These are phyloP conservation scores for Neotoxoptera formosana DNA, from an alignment of 1,140 invertebrate genomes.

Conservation along the genomic window DNA sequence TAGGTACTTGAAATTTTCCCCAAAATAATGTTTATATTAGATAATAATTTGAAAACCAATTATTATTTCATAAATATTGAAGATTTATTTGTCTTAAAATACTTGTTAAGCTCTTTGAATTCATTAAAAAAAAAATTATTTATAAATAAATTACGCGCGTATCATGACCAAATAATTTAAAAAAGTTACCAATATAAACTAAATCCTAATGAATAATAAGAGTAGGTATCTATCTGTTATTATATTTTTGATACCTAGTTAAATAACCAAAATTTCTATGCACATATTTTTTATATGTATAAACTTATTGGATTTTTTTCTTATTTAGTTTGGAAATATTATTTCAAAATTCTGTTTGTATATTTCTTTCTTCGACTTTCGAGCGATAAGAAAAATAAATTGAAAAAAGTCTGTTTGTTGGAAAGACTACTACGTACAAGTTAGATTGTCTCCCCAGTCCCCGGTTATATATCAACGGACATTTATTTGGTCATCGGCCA, in stretches of 20 bases:
- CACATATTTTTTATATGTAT: neutral
- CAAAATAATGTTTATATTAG: no score
- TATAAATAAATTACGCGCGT: neutral
- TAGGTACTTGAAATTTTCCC: no score
- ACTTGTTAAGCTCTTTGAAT: no score
- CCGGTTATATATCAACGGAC: constrained; percentile 16
- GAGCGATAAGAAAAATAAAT: constrained; percentile 45
- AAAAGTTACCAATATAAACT: neutral
- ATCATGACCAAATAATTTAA: neutral
- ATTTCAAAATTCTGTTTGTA: neutral
- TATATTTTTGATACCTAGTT: neutral
- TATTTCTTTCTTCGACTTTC: neutral
- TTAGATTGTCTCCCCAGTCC: neutral
- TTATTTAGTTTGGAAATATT: neutral
- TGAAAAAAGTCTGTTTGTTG: constrained; percentile 32
- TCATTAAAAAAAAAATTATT: neutral
- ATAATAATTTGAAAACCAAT: neutral
- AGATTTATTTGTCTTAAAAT: neutral
- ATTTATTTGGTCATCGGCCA: constrained; percentile 51
- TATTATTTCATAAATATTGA: neutral
- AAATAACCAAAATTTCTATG: no score
- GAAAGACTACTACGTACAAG: constrained; percentile 28
- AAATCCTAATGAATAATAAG: neutral
- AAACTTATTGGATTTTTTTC: neutral
- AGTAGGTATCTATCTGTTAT: neutral